Conservation (phyloP, 2,113 vertebrate genomes). For the Castor canadensis region DNA sequence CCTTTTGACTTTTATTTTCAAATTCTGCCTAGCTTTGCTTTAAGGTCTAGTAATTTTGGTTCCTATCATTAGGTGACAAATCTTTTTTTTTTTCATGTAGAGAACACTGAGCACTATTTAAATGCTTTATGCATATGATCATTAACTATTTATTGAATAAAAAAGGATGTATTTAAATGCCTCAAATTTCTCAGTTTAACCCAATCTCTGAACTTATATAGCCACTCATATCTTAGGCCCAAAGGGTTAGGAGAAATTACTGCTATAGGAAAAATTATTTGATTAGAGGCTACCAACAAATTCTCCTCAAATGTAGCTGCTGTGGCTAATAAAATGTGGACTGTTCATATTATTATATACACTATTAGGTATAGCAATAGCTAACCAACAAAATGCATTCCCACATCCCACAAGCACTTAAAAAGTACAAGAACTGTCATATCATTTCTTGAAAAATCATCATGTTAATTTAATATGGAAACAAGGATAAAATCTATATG, state of each 20-base stretch:
- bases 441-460: not conserved
- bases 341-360: not conserved
- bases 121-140: not conserved
- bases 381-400: constrained; percentile 44
- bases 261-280: constrained; percentile 27
- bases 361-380: not conserved
- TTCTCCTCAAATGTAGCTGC: constrained; percentile 18
- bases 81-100: not conserved
- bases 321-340: constrained; percentile 5
- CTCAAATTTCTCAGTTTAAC: constrained; percentile 51
- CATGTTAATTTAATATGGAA: constrained; percentile 57
- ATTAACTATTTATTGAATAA: not conserved
- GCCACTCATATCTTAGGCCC: constrained; percentile 1
- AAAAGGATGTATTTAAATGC: not conserved
- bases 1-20: constrained; percentile 43
- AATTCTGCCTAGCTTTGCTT: constrained; percentile 41
- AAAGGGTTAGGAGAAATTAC: constrained; percentile 43
- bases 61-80: not conserved
- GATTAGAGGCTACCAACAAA: not conserved
- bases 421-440: constrained; percentile 55
- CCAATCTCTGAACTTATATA: constrained; percentile 54
- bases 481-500: constrained; percentile 71
- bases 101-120: not conserved
- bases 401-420: constrained; percentile 10
- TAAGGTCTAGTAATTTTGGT: not conserved